These are phyloP conservation scores for Centroberyx gerrardi DNA, from an alignment of 2,797 vertebrate species.

Conservation along the genomic window DNA sequence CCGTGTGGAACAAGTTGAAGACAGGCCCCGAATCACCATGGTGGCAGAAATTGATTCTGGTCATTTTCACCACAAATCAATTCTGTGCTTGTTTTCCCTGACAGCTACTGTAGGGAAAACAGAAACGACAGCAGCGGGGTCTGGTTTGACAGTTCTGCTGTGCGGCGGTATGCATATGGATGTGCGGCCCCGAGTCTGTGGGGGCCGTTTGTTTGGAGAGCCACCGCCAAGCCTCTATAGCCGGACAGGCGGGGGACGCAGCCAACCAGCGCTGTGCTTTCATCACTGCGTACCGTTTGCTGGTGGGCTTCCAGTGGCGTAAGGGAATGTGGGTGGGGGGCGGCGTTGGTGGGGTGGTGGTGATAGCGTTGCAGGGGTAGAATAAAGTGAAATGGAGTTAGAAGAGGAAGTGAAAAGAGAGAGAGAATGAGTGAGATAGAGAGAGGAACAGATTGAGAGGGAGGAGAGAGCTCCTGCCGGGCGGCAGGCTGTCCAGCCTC, in stretches of 20 bases:
- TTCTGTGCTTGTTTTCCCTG: slow-evolving; percentile 34
- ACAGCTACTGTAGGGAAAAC: slow-evolving; percentile 10
- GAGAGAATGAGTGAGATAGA: slow-evolving; percentile 50
- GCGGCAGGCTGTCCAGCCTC: slow-evolving; percentile 89
- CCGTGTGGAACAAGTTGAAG: neutral
- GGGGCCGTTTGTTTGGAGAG: slow-evolving; percentile 63
- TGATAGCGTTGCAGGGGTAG: slow-evolving; percentile 39
- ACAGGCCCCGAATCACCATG: slow-evolving; percentile 18
- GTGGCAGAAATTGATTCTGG: slow-evolving; percentile 26
- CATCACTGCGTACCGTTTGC: slow-evolving; percentile 57
- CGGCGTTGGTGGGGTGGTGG: slow-evolving; percentile 30
- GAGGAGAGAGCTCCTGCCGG: slow-evolving; percentile 78
- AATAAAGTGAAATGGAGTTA: slow-evolving; percentile 39
- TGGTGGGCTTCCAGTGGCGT: slow-evolving; percentile 50
- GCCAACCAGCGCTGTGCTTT: slow-evolving; percentile 53
- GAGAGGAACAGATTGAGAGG: slow-evolving; percentile 52
- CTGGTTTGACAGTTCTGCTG: slow-evolving; percentile 39
- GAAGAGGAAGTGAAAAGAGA: slow-evolving; percentile 43
- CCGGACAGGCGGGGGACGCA: slow-evolving; percentile 31
- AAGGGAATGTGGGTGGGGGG: slow-evolving; percentile 47
- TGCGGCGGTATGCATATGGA: slow-evolving; percentile 47
- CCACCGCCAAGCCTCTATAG: slow-evolving; percentile 54
- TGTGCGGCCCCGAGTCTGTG: slow-evolving; percentile 48
- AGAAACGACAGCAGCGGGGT: slow-evolving; percentile 4
- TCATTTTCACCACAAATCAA: slow-evolving; percentile 33